Percentiles rank a stretch among this genome's conserved stretches.
Conservation (phyloP, 2,113 vertebrate species). For the Scophthalmus maximus region DNA sequence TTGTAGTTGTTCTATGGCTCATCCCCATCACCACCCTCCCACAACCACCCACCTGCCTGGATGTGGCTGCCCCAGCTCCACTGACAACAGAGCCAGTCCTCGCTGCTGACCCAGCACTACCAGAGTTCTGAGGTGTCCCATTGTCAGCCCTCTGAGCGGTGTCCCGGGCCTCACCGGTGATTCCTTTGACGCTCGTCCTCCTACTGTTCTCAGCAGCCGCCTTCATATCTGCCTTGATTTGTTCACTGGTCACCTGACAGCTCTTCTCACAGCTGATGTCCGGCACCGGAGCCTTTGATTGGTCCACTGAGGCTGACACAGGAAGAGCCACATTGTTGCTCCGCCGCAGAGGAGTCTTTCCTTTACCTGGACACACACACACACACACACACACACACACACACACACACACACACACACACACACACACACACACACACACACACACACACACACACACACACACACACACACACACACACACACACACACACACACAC, state of each 20-base stretch:
- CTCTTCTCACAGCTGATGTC: slow-evolving; percentile 95
- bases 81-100: slow-evolving; percentile 42
- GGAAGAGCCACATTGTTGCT: slow-evolving; percentile 31
- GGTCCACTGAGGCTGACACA: background rate
- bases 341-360: slow-evolving; percentile 95
- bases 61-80: slow-evolving; percentile 18
- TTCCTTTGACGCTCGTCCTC: slow-evolving; percentile 55
- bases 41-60: slow-evolving; percentile 22
- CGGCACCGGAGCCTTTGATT: slow-evolving; percentile 30
- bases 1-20: slow-evolving; percentile 6
- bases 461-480: background rate
- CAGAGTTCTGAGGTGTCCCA: background rate
- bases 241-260: slow-evolving; percentile 98
- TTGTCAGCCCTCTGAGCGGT: slow-evolving; percentile 35
- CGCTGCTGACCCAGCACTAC: slow-evolving; percentile 20
- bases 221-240: slow-evolving; percentile 99
- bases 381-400: background rate
- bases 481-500: background rate
- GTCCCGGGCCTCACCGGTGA: slow-evolving; percentile 16
- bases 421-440: background rate
- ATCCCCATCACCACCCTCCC: slow-evolving; percentile 17
- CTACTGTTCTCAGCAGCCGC: slow-evolving; percentile 87
- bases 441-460: background rate
- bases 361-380: slow-evolving; percentile 86
- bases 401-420: background rate